Evolutionary conservation across 2,888 invertebrate genomes (phyloP).

Genomic region (Ichneumoninae sp.): DNA sequence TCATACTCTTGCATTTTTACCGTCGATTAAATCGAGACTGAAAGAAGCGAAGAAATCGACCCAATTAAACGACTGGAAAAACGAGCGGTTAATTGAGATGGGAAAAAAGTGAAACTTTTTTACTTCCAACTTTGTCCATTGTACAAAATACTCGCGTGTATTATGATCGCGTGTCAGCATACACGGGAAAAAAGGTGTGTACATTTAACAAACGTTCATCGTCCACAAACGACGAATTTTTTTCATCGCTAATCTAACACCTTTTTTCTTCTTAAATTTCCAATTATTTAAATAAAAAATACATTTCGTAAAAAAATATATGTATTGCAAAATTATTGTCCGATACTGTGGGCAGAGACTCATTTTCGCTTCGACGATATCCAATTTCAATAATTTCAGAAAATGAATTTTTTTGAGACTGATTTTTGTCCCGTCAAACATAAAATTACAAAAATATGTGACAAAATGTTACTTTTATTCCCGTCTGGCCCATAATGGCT

Average conservation of each 20-base stretch:
- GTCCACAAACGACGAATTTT: not conserved
- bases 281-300: not conserved
- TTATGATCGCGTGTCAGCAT: not conserved
- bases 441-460: too few species aligned
- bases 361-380: not conserved
- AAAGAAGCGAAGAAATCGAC: conserved; percentile 22
- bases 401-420: too few species aligned
- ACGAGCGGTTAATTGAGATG: not conserved
- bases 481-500: too few species aligned
- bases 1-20: not conserved
- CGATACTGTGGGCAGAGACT: not conserved
- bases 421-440: too few species aligned
- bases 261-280: not conserved
- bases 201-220: not conserved
- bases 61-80: conserved; percentile 23
- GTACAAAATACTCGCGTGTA: not conserved
- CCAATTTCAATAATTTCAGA: too few species aligned
- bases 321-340: not conserved
- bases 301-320: not conserved
- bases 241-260: not conserved
- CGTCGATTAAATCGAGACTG: conserved; percentile 7
- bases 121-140: not conserved
- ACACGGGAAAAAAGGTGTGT: not conserved
- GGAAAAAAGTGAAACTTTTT: not conserved
- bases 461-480: too few species aligned